Evolutionary conservation across 2,888 invertebrate genomes (phyloP).

Genomic region (Argynnis bischoffii): DNA sequence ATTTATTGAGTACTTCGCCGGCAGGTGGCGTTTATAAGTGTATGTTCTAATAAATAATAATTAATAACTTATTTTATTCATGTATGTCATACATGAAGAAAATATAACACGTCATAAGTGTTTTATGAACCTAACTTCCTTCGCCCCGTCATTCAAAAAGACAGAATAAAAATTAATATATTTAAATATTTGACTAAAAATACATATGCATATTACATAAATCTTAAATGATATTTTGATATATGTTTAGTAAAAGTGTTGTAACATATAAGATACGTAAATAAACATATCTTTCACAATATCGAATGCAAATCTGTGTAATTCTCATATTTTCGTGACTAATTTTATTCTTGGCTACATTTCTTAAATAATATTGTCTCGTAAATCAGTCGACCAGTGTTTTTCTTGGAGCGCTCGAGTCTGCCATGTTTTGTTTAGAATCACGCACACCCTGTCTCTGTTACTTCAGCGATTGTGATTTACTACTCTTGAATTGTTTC

Average conservation of each 20-base stretch:
- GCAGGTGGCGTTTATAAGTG: slow-evolving; percentile 32
- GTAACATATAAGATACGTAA: slow-evolving; percentile 7
- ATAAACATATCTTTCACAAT: slow-evolving; percentile 39
- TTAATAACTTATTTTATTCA: neutral
- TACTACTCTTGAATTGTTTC: slow-evolving; percentile 63
- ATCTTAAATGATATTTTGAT: neutral
- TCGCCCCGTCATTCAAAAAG: neutral
- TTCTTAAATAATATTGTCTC: slow-evolving; percentile 77
- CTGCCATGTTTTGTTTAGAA: slow-evolving; percentile 77
- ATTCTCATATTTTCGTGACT: slow-evolving; percentile 68
- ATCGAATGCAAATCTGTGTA: slow-evolving; percentile 63
- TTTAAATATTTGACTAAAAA: neutral
- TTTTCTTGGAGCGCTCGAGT: slow-evolving; percentile 74
- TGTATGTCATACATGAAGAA: neutral
- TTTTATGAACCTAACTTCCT: neutral
- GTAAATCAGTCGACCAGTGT: slow-evolving; percentile 79
- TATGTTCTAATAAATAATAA: slow-evolving; percentile 1
- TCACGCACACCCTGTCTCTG: slow-evolving; percentile 77
- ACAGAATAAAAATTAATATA: neutral
- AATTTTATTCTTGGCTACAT: slow-evolving; percentile 76
- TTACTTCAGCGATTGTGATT: slow-evolving; percentile 70
- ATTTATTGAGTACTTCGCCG: slow-evolving; percentile 31
- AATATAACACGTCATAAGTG: neutral
- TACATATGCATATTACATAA: slow-evolving; percentile 2
- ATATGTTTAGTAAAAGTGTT: neutral